Base-by-base conservation (phyloP, 2,113 vertebrate species). In the Amblyornis subalaris region DNA sequence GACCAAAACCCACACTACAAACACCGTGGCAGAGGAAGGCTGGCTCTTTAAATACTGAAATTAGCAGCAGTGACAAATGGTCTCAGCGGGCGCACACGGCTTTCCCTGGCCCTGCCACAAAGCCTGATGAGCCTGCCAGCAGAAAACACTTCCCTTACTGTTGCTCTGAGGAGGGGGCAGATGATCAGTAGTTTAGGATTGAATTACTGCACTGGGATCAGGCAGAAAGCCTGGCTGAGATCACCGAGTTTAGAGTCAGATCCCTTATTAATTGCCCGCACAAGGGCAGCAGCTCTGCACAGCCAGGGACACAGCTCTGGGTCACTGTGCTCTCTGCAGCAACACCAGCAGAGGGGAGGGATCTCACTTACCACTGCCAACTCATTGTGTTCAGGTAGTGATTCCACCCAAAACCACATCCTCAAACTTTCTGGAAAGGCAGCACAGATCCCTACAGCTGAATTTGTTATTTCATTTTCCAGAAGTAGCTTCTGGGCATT, bases 381-480 rank as follows among this genome's bases (percentile, higher is more conserved):
- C 16, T 76, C 28, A 2, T 1, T 8, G 45, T 17, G n/a, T 57
- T 36, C 76, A 61, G 25, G 47, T 33, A 60, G 18, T 8, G 44
- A 42, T 66, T 74, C 54, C 73, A 70, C 45, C 23, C 79, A 57
- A 65, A 92, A 4, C 1, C n/a, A 45, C 6, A 48, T 9, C 55
- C 14, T 58, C 69, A 62, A 7, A 58, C 61, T 47, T 47, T 44
- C 33, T 71, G n/a, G 60, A 85, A 81, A 62, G 1, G 7, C 55
- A 50, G 35, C 12, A 31, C 60, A n/a, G 35, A 54, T 53, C 13
- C 19, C 24, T 65, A 21, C 24, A 51, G 76, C 26, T 62, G 25
- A 70, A 80, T 80, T 84, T 81, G 45, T 75, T 64, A 47, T 22
- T 89, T 51, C 9, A 15, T 75, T 82, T 93, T 69, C 40, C 74